Evolutionary conservation across 2,113 vertebrate species (phyloP), one percentile per base, ranked within the genome.

Genomic region (Hiodon tergisus): DNA sequence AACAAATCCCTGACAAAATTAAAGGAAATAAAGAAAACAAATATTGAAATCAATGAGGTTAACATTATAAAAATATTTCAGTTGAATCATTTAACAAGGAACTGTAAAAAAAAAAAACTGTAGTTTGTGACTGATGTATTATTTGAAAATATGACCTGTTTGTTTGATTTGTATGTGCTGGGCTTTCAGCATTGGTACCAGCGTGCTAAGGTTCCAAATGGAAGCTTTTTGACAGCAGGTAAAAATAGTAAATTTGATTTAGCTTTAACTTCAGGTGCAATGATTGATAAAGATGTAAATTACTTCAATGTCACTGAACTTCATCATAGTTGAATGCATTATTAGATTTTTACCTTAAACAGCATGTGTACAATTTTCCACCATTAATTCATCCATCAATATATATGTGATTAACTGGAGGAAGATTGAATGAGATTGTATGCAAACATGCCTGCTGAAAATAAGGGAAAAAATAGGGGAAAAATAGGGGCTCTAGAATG

Each of bases 201-300:
- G 16, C 52, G 69, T 52, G 69, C 48, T 67, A 79, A 78, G 57
- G 72, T 81, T 81, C 78, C 69, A 72, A 74, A 79, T 79, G 66
- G 80, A 81, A 87, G 76, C 74, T 73, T 31, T 31, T 80, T 83
- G 73, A 76, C 83, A 63, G 75, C 76, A 70, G 76, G 71, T 80
- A 78, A 83, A 74, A 84, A 83, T 80, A 78, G 74, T 60, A 75
- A n/a, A 70, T 75, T 67, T 69, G 65, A 72, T 68, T 82, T 65
- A 13, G 10, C 69, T 31, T 31, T 31, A 31, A 31, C 31, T 31
- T 31, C 31, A 31, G 31, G 31, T 31, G 31, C 31, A 31, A 31
- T 90, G 86, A 90, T 86, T 88, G 87, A 90, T 90, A 79, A 87
- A 77, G 69, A 66, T 47, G 77, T 76, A 81, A 88, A 86, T 86